phyloP scores from a whole-genome alignment of 2,888 invertebrate species.

The Globia sparganii region DNA sequence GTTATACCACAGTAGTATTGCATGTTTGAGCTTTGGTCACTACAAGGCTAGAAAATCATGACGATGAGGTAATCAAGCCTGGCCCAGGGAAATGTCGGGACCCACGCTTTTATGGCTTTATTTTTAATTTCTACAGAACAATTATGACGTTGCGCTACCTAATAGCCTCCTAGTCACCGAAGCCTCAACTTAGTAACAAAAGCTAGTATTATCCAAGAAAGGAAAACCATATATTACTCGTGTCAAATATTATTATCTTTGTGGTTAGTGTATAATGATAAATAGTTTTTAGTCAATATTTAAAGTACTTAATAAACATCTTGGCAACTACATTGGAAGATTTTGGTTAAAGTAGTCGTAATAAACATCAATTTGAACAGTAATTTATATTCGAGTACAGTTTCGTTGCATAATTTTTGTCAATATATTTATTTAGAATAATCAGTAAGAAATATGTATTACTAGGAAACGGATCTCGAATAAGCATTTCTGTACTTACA shows the following conservation, averaged over 20 bases:
- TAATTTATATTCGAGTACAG: constrained; percentile 9
- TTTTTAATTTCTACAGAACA: neutral
- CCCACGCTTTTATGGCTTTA: neutral
- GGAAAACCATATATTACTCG: neutral
- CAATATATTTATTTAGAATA: neutral
- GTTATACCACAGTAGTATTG: constrained; percentile 1
- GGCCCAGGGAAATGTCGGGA: neutral
- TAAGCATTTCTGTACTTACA: constrained; percentile 7
- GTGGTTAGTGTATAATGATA: constrained; percentile 29
- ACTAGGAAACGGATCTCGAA: constrained; percentile 6
- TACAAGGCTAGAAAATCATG: neutral
- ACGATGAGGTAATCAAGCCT: neutral
- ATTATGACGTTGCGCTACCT: neutral
- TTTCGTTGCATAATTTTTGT: constrained; percentile 36
- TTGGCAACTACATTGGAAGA: constrained; percentile 78
- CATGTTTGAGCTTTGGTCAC: constrained; percentile 2
- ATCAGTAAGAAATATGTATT: constrained; percentile 1
- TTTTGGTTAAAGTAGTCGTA: constrained; percentile 66
- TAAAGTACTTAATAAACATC: constrained; percentile 60
- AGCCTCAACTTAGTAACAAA: neutral
- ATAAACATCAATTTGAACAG: constrained; percentile 26
- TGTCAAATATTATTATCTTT: neutral
- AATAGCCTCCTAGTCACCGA: neutral
- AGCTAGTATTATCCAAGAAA: constrained; percentile 10
- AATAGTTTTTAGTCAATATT: constrained; percentile 48